Percentiles rank a stretch among this genome's conserved stretches.
Evolutionary conservation across 1,140 invertebrate species (phyloP).

Genomic region (Cyclargus thomasi): DNA sequence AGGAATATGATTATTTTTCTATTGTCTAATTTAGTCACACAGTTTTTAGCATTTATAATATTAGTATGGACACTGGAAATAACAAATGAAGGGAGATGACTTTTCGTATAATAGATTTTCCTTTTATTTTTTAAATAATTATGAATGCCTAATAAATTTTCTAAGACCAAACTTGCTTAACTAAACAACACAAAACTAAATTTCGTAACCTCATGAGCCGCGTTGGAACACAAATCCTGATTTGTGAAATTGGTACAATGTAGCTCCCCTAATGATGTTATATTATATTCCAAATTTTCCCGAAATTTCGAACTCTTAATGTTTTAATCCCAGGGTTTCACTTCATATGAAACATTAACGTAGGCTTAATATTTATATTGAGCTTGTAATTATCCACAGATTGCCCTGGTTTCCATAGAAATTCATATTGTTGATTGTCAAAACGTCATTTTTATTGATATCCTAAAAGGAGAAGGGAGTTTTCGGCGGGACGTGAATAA

Average conservation of each 20-base stretch:
- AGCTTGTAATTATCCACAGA: neutral
- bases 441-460: too few relatives aligned
- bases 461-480: too few relatives aligned
- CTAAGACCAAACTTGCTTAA: neutral
- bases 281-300: neutral
- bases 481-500: too few relatives aligned
- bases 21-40: too few relatives aligned
- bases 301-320: slow-evolving; percentile 1
- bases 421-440: too few relatives aligned
- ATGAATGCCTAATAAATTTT: neutral
- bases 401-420: too few relatives aligned
- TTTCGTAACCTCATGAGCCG: neutral
- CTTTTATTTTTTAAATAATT: too few relatives aligned
- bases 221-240: neutral
- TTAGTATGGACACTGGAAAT: too few relatives aligned
- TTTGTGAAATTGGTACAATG: neutral
- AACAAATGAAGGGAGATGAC: too few relatives aligned
- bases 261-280: neutral
- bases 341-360: slow-evolving; percentile 1
- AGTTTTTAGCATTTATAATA: too few relatives aligned
- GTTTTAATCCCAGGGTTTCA: neutral
- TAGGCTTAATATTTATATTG: neutral
- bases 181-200: neutral
- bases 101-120: too few relatives aligned
- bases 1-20: too few relatives aligned